These are phyloP conservation scores for Ichneumoninae sp. DNA, from an alignment of 2,888 invertebrate species.

Conservation along the genomic window DNA sequence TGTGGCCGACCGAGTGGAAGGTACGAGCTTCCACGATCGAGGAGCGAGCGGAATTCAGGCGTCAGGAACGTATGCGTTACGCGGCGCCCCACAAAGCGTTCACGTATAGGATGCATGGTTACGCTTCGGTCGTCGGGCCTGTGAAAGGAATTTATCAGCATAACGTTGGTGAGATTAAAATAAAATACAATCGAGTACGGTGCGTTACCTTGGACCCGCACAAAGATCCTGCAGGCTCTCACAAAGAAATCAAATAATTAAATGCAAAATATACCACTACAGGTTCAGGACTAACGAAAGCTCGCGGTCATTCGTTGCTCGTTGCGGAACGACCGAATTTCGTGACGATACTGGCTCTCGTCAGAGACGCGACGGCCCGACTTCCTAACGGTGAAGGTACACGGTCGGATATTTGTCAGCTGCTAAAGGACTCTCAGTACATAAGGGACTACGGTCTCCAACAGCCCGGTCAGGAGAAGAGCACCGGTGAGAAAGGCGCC, in stretches of 20 bases:
- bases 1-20: constrained; percentile 93
- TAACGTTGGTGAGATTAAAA: constrained; percentile 84
- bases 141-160: constrained; percentile 92
- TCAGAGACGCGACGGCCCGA: constrained; percentile 96
- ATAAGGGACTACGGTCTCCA: constrained; percentile 79
- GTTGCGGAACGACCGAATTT: constrained; percentile 94
- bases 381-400: constrained; percentile 98
- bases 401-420: constrained; percentile 94
- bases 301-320: constrained; percentile 93
- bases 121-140: constrained; percentile 93
- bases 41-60: constrained; percentile 91
- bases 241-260: background rate
- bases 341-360: constrained; percentile 95
- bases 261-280: background rate
- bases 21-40: constrained; percentile 91
- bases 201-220: background rate
- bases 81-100: constrained; percentile 96
- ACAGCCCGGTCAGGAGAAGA: constrained; percentile 78
- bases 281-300: constrained; percentile 85
- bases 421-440: constrained; percentile 92
- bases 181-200: background rate
- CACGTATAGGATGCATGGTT: constrained; percentile 95
- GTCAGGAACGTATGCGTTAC: constrained; percentile 93
- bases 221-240: background rate
- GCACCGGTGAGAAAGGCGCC: constrained; percentile 72